Conservation (phyloP, 35 echinoderm and acorn worm genomes). For the Lytechinus pictus region DNA sequence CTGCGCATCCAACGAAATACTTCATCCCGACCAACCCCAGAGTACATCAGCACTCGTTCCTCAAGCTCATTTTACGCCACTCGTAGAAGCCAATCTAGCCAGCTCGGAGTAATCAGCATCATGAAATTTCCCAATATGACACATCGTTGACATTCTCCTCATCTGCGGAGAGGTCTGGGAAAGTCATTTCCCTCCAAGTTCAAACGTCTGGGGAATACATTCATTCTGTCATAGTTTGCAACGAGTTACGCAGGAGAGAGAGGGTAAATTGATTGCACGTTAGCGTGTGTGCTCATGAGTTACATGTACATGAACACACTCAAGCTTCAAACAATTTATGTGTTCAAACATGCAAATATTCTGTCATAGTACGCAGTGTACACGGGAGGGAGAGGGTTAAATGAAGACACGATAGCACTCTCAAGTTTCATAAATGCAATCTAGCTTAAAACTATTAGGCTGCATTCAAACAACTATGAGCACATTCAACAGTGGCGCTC, state of each 20-base stretch:
- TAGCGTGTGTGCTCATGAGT: too few species aligned
- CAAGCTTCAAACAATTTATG: too few species aligned
- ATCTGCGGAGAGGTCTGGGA: not conserved
- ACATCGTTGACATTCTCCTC: not conserved
- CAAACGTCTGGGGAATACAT: slow-evolving; percentile 10
- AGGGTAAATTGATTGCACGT: too few species aligned
- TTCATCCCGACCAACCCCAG: not conserved
- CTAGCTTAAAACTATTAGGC: too few species aligned
- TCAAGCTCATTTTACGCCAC: not conserved
- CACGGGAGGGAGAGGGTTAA: not conserved
- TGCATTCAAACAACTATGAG: too few species aligned
- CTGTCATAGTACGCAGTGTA: not conserved
- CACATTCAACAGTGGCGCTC: too few species aligned
- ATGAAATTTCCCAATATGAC: not conserved
- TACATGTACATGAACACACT: too few species aligned
- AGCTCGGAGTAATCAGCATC: not conserved
- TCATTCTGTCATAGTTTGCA: not conserved
- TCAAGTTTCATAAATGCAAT: too few species aligned
- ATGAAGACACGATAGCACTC: too few species aligned
- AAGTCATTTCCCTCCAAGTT: slow-evolving; percentile 9
- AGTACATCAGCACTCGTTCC: not conserved
- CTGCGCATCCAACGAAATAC: not conserved
- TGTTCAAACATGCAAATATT: not conserved
- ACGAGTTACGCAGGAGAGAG: not conserved
- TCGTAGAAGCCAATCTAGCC: not conserved